These are phyloP conservation scores for Microcebus ravelobensis DNA, from an alignment of 2,113 vertebrate genomes.

Conservation along the genomic window DNA sequence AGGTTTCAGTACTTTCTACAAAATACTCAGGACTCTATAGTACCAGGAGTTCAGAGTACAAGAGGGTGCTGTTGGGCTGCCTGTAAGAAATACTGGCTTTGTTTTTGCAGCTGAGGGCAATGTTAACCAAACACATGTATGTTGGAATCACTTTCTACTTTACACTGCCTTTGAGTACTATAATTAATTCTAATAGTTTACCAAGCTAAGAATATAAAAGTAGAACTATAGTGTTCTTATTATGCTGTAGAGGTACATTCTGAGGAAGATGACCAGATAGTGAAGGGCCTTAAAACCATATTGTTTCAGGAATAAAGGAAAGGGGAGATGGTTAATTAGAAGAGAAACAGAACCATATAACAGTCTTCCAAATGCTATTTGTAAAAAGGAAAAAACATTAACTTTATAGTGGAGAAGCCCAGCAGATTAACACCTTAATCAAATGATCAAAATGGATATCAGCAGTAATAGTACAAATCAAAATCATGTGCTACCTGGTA, in stretches of 20 bases:
- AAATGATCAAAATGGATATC: conserved; percentile 27
- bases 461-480: conserved; percentile 31
- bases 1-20: background rate
- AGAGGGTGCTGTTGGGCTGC: background rate
- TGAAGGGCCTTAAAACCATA: background rate
- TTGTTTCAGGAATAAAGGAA: conserved; percentile 44
- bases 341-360: conserved; percentile 33
- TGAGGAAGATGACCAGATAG: background rate
- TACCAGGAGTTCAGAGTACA: background rate
- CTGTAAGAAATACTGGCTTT: conserved; percentile 31
- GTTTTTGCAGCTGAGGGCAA: conserved; percentile 6
- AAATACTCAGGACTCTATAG: conserved; percentile 13
- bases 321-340: conserved; percentile 12
- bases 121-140: conserved; percentile 23
- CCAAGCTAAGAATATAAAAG: conserved; percentile 31
- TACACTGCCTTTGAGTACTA: conserved; percentile 1
- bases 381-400: conserved; percentile 41
- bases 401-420: conserved; percentile 14
- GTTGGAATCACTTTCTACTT: conserved; percentile 24
- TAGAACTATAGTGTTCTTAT: conserved; percentile 6
- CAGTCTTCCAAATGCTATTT: background rate
- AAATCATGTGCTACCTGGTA: background rate
- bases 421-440: conserved; percentile 8
- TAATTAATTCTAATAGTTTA: conserved; percentile 9
- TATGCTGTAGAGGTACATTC: conserved; percentile 18